These are phyloP conservation scores for Willowsia nigromaculata DNA, from an alignment of 2,888 invertebrate genomes.

Conservation along the genomic window DNA sequence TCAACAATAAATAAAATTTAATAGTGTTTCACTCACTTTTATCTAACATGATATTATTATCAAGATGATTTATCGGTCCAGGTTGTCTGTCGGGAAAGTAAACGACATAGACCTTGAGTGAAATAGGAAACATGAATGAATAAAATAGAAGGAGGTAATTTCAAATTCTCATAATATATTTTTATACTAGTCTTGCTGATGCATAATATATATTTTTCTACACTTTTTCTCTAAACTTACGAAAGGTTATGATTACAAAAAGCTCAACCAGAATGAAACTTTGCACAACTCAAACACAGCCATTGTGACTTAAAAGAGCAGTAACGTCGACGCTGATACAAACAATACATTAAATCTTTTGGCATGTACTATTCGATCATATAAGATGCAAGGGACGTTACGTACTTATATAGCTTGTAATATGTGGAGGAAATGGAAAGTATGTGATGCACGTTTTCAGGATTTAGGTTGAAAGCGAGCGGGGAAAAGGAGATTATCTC, in stretches of 20 bases:
- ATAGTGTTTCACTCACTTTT: too few species aligned
- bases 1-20: too few species aligned
- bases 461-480: slow-evolving; percentile 27
- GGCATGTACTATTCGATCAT: too few species aligned
- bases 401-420: background rate
- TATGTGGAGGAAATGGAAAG: background rate
- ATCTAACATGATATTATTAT: too few species aligned
- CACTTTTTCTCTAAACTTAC: too few species aligned
- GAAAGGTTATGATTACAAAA: too few species aligned
- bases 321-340: too few species aligned
- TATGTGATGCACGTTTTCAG: background rate
- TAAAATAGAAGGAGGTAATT: slow-evolving; percentile 14
- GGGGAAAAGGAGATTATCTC: slow-evolving; percentile 59
- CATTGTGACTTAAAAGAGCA: too few species aligned
- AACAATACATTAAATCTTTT: too few species aligned
- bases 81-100: slow-evolving; percentile 27
- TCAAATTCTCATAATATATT: background rate
- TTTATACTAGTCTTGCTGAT: background rate
- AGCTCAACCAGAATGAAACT: too few species aligned
- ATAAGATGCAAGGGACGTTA: too few species aligned
- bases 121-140: slow-evolving; percentile 32
- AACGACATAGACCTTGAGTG: background rate
- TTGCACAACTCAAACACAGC: too few species aligned
- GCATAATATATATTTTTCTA: background rate
- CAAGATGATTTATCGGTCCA: slow-evolving; percentile 51